Evolutionary conservation across 1,140 invertebrate species (phyloP), one percentile per base, ranked within the genome.

Genomic region (Hyposmocoma kahamanoa): DNA sequence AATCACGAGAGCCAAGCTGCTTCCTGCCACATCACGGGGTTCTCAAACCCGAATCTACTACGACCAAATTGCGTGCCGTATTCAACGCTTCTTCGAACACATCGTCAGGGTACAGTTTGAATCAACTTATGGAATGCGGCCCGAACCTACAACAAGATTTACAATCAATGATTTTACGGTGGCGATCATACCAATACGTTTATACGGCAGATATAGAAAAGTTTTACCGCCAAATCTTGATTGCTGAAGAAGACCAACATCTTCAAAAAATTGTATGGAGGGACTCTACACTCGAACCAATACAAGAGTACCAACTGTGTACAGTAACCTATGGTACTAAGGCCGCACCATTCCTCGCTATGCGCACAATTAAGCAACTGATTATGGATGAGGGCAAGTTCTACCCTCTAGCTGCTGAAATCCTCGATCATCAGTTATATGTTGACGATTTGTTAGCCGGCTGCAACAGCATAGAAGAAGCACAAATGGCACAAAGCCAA

Each of bases 401-500:
- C 2, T 19, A 39, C 19, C 36, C 36, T 19, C 19, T 18, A 3
- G 36, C 36, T 6, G 17, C 36, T 6, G n/a, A 39, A 20, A 5
- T 39, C 4, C 17, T 39, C 4, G 5, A 39, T 3, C 3, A 39
- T 39, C 15, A 39, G 5, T 4, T 39, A 5, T 39, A 39, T 20
- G n/a, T 39, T 2, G 36, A 39, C n/a, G 30, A 34, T 13, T n/a
- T 42, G 53, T 47, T 48, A 47, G 54, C 17, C 13, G 56, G 60
- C 9, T 18, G 42, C 44, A 22, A 59, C 11, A 32, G 17, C 0
- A 42, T 52, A 1, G 22, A 50, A 15, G 8, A 50, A 68, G 56
- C 61, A 9, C 45, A 55, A 42, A n/a, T 42, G 28, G 13, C 68
- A 5, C 43, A 57, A 38, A 43, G 47, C 3, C 47, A 84, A 30